These are phyloP conservation scores for Drosophila tanythrix DNA, from an alignment of 2,888 invertebrate genomes.

Conservation along the genomic window DNA sequence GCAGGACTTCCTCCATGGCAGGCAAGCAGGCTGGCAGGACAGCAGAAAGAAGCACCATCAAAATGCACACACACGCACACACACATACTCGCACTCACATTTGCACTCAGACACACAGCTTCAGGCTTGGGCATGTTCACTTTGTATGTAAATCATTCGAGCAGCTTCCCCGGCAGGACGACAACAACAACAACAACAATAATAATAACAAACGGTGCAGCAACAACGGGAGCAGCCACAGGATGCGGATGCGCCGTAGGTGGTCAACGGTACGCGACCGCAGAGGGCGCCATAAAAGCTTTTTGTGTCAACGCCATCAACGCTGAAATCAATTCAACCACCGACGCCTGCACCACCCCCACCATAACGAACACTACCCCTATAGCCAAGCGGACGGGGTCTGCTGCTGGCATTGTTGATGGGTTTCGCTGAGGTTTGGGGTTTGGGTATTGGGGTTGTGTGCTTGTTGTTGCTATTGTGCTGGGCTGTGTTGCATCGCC, in stretches of 20 bases:
- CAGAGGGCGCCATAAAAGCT: conserved; percentile 81
- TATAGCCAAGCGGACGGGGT: conserved; percentile 25
- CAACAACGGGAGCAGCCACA: conserved; percentile 58
- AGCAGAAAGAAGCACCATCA: conserved; percentile 44
- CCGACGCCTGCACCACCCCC: conserved; percentile 46
- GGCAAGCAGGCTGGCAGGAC: conserved; percentile 21
- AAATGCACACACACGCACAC: conserved; percentile 36
- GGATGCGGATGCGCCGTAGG: conserved; percentile 73
- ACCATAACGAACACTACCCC: not conserved
- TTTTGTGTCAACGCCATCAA: conserved; percentile 83
- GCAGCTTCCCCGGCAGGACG: conserved; percentile 53
- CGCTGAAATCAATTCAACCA: conserved; percentile 78
- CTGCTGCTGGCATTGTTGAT: conserved; percentile 69
- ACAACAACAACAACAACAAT: conserved; percentile 51
- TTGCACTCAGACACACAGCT: conserved; percentile 33
- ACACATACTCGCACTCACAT: conserved; percentile 13
- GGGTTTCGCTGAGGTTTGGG: conserved; percentile 53
- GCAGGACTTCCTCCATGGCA: conserved; percentile 55
- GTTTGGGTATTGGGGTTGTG: not conserved
- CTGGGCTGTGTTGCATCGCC: conserved; percentile 22
- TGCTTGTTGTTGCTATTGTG: conserved; percentile 20
- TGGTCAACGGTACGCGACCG: conserved; percentile 78
- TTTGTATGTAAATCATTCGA: conserved; percentile 77
- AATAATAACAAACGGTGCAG: conserved; percentile 19
- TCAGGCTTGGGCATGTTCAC: conserved; percentile 69